Evolutionary conservation across 2,113 vertebrate species (phyloP).

Genomic region (Notarius lentiginosus): DNA sequence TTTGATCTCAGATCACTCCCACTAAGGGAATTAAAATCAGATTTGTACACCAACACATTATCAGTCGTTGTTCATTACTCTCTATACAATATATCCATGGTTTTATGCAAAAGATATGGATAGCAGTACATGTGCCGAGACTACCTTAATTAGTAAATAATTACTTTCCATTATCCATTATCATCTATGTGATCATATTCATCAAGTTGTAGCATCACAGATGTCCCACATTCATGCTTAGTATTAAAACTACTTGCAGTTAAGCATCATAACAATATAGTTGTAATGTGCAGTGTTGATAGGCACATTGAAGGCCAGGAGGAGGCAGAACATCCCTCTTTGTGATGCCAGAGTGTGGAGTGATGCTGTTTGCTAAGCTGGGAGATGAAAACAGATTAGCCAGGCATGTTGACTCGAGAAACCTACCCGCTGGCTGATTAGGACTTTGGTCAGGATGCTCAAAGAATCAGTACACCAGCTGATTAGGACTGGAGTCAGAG

Average conservation of each 20-base stretch:
- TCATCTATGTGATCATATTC: not conserved
- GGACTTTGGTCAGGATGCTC: not conserved
- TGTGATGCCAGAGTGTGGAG: not conserved
- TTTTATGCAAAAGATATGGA: not conserved
- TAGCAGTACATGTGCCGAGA: not conserved
- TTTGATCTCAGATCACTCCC: not conserved
- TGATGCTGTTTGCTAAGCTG: not conserved
- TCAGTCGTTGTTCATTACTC: not conserved
- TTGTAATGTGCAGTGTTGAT: not conserved
- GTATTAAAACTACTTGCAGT: not conserved
- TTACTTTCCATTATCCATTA: not conserved
- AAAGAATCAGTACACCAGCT: not conserved
- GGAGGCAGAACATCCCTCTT: not conserved
- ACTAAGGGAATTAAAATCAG: not conserved
- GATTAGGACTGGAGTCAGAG: not conserved
- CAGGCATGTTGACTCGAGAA: not conserved
- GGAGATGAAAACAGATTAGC: not conserved
- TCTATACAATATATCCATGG: not conserved
- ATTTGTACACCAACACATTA: not conserved
- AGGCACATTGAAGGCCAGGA: not conserved
- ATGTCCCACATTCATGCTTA: not conserved
- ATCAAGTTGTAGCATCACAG: not conserved
- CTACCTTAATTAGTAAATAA: not conserved
- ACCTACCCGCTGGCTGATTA: not conserved
- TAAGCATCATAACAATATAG: not conserved